Evolutionary conservation across 2,888 invertebrate species (phyloP).

Genomic region (Brachypalpus laphriformis): DNA sequence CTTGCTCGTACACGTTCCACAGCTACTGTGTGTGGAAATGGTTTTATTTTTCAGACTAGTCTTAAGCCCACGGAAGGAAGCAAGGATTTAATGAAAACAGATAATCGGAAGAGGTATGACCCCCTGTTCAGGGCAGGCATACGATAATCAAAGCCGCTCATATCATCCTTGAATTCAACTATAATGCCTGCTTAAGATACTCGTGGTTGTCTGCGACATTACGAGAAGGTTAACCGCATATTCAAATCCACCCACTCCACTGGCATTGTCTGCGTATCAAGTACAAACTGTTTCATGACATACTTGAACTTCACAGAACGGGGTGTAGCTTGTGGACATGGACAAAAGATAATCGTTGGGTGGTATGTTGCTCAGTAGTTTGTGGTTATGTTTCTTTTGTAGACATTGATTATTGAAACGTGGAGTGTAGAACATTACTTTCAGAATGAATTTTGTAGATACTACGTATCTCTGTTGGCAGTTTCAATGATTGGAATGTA

Average conservation of each 20-base stretch:
- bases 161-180: neutral
- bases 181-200: slow-evolving; percentile 8
- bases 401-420: neutral
- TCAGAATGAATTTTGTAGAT: neutral
- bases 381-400: neutral
- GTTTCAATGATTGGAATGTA: slow-evolving; percentile 1
- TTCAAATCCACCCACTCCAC: slow-evolving; percentile 21
- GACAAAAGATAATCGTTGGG: neutral
- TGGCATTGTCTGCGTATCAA: neutral
- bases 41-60: neutral
- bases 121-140: neutral
- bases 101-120: neutral
- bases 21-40: neutral
- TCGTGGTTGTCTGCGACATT: neutral
- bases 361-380: neutral
- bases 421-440: neutral
- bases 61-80: neutral
- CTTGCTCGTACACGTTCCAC: neutral
- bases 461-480: neutral
- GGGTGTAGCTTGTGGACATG: neutral
- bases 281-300: neutral
- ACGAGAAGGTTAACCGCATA: slow-evolving; percentile 9
- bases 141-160: neutral
- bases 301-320: neutral
- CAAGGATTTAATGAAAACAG: neutral